Base-by-base conservation (phyloP, 2,888 invertebrate species). In the Spilosoma lubricipeda region DNA sequence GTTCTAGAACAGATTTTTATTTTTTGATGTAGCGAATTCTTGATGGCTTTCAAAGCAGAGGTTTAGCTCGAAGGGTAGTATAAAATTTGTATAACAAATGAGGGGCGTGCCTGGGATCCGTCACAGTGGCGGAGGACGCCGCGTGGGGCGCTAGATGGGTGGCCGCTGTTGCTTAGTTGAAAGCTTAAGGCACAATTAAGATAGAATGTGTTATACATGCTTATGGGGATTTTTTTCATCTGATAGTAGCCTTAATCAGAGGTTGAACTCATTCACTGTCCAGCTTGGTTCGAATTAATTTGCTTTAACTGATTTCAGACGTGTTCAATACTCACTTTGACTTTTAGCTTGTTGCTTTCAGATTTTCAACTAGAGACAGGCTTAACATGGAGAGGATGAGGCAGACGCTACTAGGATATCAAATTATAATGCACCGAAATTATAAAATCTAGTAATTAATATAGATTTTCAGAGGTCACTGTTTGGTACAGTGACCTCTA, bases 1-100 rank as follows among this genome's bases (percentile, higher is more conserved):
- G 20, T 45, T 63, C 63, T 70, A 70, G 72, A 66, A 45, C 70
- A 72, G 65, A 48, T 52, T 67, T 52, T 52, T 42, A 69, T 59
- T 72, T 20, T 76, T 74, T 59, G 11, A 52, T 79, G 71, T 73
- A 75, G 84, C 82, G 78, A 85, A 84, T 85, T 89, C 90, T 89
- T 80, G 88, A 88, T 85, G 84, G 85, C 85, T 87, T 86, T 80
- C 76, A 77, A 83, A 75, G 85, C 85, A 86, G 83, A 79, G 85
- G 83, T 91, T 93, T 93, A 87, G 94, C 94, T 95, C 89, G 92
- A 90, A 95, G 95, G 95, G 94, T 94, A 94, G 95, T 94, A 94
- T 95, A 94, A 95, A 95, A 95, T 95, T 95, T 95, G 95, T 95
- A 95, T 95, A 95, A 95, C 94, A 95, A 94, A 95, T 95, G 95